Evolutionary conservation across 2,113 vertebrate genomes (phyloP).

Genomic region (Istiophorus platypterus): DNA sequence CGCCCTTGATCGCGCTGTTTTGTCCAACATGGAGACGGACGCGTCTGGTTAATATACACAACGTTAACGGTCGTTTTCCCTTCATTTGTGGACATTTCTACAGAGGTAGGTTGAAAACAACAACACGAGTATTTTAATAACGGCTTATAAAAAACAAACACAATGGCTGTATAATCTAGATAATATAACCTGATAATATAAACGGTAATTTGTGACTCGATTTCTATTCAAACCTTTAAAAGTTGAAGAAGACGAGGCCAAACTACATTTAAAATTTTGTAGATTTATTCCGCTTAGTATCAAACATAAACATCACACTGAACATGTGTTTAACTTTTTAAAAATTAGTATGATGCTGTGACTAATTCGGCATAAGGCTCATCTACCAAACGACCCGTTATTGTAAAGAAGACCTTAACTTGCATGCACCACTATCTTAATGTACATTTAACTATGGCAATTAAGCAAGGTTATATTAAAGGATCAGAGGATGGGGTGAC

Average conservation of each 20-base stretch:
- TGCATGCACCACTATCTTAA: no score
- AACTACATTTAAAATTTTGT: background rate
- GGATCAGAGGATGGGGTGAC: background rate
- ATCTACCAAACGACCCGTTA: background rate
- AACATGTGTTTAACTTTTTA: fast-evolving
- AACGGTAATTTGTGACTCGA: background rate
- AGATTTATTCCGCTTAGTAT: background rate
- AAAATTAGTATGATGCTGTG: fast-evolving
- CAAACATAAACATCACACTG: background rate
- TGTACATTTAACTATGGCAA: no score
- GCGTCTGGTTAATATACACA: background rate
- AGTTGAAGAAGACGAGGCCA: background rate
- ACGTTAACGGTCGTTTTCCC: background rate
- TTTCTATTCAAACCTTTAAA: background rate
- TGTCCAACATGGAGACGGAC: background rate
- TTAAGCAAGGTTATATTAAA: background rate
- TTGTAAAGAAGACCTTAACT: background rate
- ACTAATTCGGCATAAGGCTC: background rate
- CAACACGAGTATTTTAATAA: background rate
- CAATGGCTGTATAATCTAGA: no score
- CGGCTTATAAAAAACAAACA: no score
- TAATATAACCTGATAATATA: no score
- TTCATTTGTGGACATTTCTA: background rate
- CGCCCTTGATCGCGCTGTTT: background rate
- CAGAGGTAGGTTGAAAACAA: background rate